Evolutionary conservation across 2,113 vertebrate genomes (phyloP), one percentile per base, ranked within the genome.

Genomic region (Mellivora capensis): DNA sequence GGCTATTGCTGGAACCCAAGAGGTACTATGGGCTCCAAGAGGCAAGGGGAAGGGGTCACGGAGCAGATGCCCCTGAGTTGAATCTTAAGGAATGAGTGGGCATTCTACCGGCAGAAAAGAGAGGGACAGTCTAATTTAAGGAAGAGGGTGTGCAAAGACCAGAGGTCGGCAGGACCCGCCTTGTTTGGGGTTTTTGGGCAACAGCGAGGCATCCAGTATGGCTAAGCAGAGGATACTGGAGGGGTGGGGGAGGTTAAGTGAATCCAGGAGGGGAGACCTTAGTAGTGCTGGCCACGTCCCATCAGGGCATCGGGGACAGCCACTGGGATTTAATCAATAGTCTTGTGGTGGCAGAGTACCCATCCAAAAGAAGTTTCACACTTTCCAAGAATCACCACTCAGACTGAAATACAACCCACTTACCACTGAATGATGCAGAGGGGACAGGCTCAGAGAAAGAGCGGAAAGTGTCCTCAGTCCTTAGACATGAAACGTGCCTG

Each of bases 11-110:
- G 34, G 64, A 80, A 72, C 59, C 54, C 18, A 87, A 44, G 84
- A 69, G 44, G 85, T 25, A 10, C 84, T 34, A 7, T 42, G 42
- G 47, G 39, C 0, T 2, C 0, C 0, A 6, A 18, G 4, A 69
- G 37, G 42, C 0, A 7, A 17, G 17, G 12, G 31, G 34, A 69
- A 6, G 10, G 25, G 13, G 11, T 3, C 14, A 7, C 34, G 88
- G 59, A 69, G 54, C 20, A 49, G 49, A 27, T 4, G 20, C 13
- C 10, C 7, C 42, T 15, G 54, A 57, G n/a, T 2, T 37, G 47
- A 57, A 74, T 47, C 27, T 72, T 31, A 39, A 82, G 69, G 20
- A 85, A 37, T 1, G 42, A 20, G 18, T 6, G 34, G 10, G 34
- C 20, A 47, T 49, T 79, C 27, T 61, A n/a, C 57, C 18, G 10